Base-by-base conservation (phyloP, 2,888 invertebrate species). In the Amphipoea lucens region DNA sequence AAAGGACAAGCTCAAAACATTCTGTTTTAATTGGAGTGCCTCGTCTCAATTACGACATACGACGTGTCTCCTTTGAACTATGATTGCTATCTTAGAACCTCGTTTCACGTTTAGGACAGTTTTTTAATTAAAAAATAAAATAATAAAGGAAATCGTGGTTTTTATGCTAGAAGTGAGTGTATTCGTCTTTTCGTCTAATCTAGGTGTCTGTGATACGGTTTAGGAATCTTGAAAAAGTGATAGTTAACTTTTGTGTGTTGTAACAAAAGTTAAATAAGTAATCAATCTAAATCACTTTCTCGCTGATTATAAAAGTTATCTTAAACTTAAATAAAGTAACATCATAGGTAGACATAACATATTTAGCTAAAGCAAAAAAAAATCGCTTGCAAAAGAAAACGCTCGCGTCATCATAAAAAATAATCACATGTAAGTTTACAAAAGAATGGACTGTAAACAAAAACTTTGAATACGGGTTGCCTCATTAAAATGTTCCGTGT, bases 401-500 rank as follows among this genome's bases (percentile, higher is more conserved):
- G 54, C n/a, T 36, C 42, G 29, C 40, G 40, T 67, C 73, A 69
- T 83, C 67, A 78, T 73, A 85, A 81, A 85, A 81, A 77, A 84
- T 77, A 76, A 80, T 84, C 79, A 78, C 74, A 79, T 83, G 80
- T 79, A 81, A 86, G 76, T 75, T 89, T 87, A 83, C 76, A 79
- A 88, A 90, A 90, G 85, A 93, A 93, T 91, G 86, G 90, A 91
- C 88, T 92, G 90, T 92, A 94, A 94, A 96, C 95, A 95, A 96
- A 95, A 95, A 94, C 91, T 92, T 92, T 92, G 94, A 94, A 94
- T 93, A 90, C 97, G 97, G 91, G 78, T 78, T 87, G 91, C 94
- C 95, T 97, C 96, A 96, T 96, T 97, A 97, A 97, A 97, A 96
- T 96, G 92, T 97, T 97, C 97, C 97, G 95, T 93, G 91, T 91